A percentile compares a stretch with the other conserved stretches of the same genome.
These are phyloP conservation scores for Chymomyza amoena DNA, from an alignment of 2,888 invertebrate genomes.

Conservation along the genomic window DNA sequence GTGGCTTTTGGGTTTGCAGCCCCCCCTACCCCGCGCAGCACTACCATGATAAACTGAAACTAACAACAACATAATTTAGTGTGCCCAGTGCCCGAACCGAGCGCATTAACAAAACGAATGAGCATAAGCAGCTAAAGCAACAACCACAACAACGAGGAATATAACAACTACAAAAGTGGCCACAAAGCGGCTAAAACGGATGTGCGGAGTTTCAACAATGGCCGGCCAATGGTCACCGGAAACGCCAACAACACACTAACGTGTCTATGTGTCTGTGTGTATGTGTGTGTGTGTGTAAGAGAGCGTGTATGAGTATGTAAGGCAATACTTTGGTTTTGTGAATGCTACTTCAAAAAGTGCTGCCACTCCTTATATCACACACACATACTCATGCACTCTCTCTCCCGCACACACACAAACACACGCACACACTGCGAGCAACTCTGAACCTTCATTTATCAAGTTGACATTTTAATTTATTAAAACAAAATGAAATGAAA, in stretches of 20 bases:
- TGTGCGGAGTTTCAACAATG: constrained; percentile 30
- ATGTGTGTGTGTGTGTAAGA: not conserved
- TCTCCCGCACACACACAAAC: not conserved
- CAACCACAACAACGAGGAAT: not conserved
- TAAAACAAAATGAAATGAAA: constrained; percentile 73
- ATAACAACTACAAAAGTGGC: not conserved
- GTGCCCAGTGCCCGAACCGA: constrained; percentile 21
- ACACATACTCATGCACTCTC: not conserved
- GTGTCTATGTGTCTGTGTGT: constrained; percentile 23
- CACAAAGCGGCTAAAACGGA: constrained; percentile 29
- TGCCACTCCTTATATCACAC: constrained; percentile 31
- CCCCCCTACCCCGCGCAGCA: constrained; percentile 7
- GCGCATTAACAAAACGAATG: constrained; percentile 46
- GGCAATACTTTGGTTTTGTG: constrained; percentile 32
- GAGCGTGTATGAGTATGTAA: constrained; percentile 1
- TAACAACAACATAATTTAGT: constrained; percentile 71
- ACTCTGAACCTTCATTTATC: constrained; percentile 75
- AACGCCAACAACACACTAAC: constrained; percentile 30
- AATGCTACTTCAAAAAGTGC: constrained; percentile 59
- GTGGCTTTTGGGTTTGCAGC: not conserved
- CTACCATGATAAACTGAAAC: constrained; percentile 51
- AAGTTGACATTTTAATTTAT: constrained; percentile 78
- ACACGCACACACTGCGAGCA: not conserved
- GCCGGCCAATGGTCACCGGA: constrained; percentile 23
- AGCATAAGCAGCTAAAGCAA: not conserved